Evolutionary conservation across 92 coral and sea anemone genomes (phyloP), one percentile per base, ranked within the genome.

Genomic region (Blastomussa wellsi): DNA sequence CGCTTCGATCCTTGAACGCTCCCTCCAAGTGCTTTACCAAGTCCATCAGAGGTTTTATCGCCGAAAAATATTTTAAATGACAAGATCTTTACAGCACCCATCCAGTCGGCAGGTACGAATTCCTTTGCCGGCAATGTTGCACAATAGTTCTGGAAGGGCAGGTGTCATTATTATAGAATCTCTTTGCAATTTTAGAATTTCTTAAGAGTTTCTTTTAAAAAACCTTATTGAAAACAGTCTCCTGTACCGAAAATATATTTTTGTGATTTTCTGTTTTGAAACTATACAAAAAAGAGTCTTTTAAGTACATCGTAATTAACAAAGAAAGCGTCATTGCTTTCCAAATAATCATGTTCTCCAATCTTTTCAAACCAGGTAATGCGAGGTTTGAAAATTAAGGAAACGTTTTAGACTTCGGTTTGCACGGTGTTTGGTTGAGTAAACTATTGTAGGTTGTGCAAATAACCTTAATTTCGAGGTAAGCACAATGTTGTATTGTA

Each of bases 111-210:
- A 72, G 86, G 86, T 82, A 82, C 17, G 38, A 72, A 72, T 55
- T 72, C 37, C 31, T 6, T 73, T 52, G 69, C n/a, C n/a, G n/a
- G n/a, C 49, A 52, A 65, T 72, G 13, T 32, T 82, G 38, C 79
- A 73, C 72, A 53, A 57, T 41, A 36, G 51, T 72, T 42, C 48
- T 49, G 0, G 37, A 72, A 42, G 71, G 29, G 57, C 78, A 82
- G 86, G 79, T 82, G 86, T 36, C 11, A 39, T 38, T 28, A 39
- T 13, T 33, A 67, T 48, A 35, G 15, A 33, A 69, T 68, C 84
- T 44, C 19, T 32, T 68, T 36, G 19, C 31, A 14, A 20, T 79
- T 62, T 7, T 41, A 38, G 20, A 62, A 29, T 79, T 62, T 38
- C 10, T 26, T 13, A 62, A 65, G 17, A 38, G 72, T 42, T 48